Conservation (phyloP, 35 echinoderm and acorn worm species). For the Holothuria glaberrima region DNA sequence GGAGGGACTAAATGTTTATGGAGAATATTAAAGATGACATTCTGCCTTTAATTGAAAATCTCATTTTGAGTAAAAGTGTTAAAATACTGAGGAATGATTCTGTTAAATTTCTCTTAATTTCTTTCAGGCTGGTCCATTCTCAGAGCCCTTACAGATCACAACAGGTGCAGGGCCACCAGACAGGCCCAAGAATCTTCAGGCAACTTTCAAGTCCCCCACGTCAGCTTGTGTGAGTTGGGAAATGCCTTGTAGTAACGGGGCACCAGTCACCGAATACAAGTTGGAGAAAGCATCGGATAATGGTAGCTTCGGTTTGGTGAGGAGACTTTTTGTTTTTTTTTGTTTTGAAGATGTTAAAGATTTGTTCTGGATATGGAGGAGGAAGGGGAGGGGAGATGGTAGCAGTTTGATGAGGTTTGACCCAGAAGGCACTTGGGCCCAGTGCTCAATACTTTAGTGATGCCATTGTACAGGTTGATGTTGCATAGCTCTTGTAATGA, state of each 20-base stretch:
- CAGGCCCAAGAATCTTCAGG: constrained; percentile 63
- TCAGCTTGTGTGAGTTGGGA: constrained; percentile 80
- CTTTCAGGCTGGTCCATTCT: constrained; percentile 82
- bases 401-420: too few species aligned
- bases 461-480: too few species aligned
- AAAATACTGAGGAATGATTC: too few species aligned
- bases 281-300: constrained; percentile 90
- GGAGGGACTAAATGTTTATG: neutral
- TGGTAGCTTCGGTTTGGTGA: constrained; percentile 84
- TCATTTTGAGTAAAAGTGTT: too few species aligned
- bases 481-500: too few species aligned
- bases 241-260: constrained; percentile 87
- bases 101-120: neutral
- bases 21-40: too few species aligned
- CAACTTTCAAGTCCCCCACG: constrained; percentile 65
- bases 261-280: constrained; percentile 90
- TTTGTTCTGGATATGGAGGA: too few species aligned
- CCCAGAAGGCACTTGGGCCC: too few species aligned
- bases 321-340: neutral
- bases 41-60: too few species aligned
- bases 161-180: constrained; percentile 95
- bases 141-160: constrained; percentile 83
- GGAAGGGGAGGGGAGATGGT: too few species aligned
- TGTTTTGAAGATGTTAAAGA: too few species aligned
- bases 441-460: too few species aligned